Base-by-base conservation (phyloP, 1,140 invertebrate species). In the Drosophila grimshawi region DNA sequence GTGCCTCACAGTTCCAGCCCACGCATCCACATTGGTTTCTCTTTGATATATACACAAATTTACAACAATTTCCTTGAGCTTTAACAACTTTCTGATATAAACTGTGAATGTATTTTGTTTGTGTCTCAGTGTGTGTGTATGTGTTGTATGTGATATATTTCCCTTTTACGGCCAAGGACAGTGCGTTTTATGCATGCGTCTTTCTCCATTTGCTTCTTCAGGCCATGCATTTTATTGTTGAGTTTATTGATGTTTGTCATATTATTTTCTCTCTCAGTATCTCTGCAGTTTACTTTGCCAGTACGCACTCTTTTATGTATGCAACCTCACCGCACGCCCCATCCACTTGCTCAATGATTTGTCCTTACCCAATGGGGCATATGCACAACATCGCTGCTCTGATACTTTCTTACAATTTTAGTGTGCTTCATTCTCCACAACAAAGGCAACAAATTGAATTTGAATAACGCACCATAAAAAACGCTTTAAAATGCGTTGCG, bases 181-280 rank as follows among this genome's bases (percentile, higher is more conserved):
- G 49, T 59, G 60, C 63, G 59, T 69, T 86, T 63, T 64, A 74
- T 51, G 65, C 53, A 64, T 32, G 19, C 48, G 62, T 46, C 39
- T 39, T 39, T 55, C 57, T 48, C 8, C 53, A 56, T 61, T 52
- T 39, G n/a, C 43, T 53, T 67, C 53, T 46, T 51, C 27, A 45
- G 51, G 33, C 45, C 53, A 52, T 70, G 74, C 49, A 60, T 80
- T 88, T 86, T 82, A 86, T 88, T 86, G 71, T 77, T 56, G 57
- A 61, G 51, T 86, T 86, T 81, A 81, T 86, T 81, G 82, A 79
- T 67, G 82, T 86, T 86, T 86, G 70, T 72, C 76, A 80, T 77
- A 76, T 81, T 66, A 65, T 39, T 78, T 61, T 43, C 32, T 37
- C 35, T 11, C 37, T 29, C 55, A 49, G 32, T 61, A 19, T 3